Evolutionary conservation across 2,797 vertebrate species (phyloP).

Genomic region (Enteromius unitaeniatus): DNA sequence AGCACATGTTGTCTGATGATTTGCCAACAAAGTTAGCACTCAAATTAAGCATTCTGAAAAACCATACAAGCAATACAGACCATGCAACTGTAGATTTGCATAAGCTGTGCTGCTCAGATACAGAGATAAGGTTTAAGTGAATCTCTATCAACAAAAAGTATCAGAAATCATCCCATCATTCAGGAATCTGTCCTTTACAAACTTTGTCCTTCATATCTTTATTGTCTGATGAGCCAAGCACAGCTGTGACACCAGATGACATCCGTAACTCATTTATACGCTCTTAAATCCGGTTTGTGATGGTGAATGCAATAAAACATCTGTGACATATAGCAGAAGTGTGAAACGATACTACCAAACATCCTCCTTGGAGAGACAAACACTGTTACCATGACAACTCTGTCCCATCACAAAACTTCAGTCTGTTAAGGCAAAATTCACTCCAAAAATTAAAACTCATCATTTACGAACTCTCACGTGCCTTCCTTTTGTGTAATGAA

Average conservation of each 20-base stretch:
- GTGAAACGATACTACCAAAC: conserved; percentile 15
- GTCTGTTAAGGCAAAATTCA: background rate
- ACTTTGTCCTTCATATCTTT: background rate
- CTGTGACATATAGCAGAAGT: conserved; percentile 3
- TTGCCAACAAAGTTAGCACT: background rate
- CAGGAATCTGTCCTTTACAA: background rate
- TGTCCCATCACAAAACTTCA: background rate
- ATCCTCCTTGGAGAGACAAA: conserved; percentile 14
- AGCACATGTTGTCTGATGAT: background rate
- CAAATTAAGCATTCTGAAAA: background rate
- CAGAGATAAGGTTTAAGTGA: background rate
- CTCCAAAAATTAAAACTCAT: background rate
- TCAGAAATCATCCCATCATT: background rate
- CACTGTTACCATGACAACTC: conserved; percentile 29
- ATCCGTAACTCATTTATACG: background rate
- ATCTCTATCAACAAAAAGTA: background rate
- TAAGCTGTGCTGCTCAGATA: background rate
- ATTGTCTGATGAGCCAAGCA: background rate
- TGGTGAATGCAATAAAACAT: conserved; percentile 1
- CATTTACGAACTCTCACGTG: background rate
- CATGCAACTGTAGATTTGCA: background rate
- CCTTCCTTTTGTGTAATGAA: background rate
- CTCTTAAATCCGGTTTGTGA: conserved; percentile 10
- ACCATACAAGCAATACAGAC: background rate
- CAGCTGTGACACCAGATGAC: conserved; percentile 17